A percentile compares a stretch with the other conserved stretches of the same genome.
phyloP scores from a whole-genome alignment of 2,888 invertebrate species.

The Drosophila mimica region DNA sequence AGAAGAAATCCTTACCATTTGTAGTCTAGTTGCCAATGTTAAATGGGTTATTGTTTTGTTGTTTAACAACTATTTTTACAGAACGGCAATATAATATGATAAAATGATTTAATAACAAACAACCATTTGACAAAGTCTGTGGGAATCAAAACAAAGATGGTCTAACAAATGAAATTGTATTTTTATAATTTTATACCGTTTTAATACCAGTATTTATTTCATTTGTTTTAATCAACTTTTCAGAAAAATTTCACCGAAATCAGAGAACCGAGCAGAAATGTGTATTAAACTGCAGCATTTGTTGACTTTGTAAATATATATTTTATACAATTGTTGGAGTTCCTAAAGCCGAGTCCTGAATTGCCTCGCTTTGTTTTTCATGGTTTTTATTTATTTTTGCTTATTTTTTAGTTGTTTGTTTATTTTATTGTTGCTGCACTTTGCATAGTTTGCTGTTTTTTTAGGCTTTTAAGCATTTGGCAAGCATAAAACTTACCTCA shows the following conservation, averaged over 20 bases:
- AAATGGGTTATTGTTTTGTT: no score
- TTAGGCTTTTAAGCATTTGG: slow-evolving; percentile 71
- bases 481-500: slow-evolving; percentile 73
- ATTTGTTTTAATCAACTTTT: neutral
- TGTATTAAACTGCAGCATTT: neutral
- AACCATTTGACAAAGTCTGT: neutral
- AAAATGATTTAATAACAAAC: neutral
- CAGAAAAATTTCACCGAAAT: neutral
- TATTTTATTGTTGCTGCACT: slow-evolving; percentile 11
- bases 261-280: neutral
- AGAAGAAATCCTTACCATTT: neutral
- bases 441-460: slow-evolving; percentile 45
- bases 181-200: neutral
- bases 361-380: slow-evolving; percentile 24
- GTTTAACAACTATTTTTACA: no score
- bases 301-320: slow-evolving; percentile 6
- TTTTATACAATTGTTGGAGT: slow-evolving; percentile 31
- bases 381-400: slow-evolving; percentile 1
- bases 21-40: no score
- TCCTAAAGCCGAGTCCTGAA: slow-evolving; percentile 25
- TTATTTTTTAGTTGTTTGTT: slow-evolving; percentile 23
- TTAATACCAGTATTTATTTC: neutral
- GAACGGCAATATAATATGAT: neutral
- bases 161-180: neutral
- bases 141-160: neutral